Conservation (phyloP, 2,113 vertebrate species). For the Clarias gariepinus region DNA sequence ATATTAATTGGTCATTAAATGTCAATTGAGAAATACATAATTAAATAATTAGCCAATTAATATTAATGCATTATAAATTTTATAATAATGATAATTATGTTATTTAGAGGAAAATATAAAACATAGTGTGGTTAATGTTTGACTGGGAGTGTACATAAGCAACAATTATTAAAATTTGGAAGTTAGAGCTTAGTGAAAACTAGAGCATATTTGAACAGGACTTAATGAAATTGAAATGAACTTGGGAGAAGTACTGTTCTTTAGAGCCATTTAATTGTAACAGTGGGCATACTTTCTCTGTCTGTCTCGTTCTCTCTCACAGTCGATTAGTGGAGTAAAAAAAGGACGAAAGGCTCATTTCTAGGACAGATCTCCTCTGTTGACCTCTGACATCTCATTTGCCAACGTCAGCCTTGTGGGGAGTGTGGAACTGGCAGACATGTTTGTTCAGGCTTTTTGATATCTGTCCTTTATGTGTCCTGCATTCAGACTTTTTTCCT, state of each 20-base stretch:
- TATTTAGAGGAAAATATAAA: not conserved
- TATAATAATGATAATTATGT: not conserved
- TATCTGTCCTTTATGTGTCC: constrained; percentile 56
- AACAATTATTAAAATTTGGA: not conserved
- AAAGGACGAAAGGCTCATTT: constrained; percentile 31
- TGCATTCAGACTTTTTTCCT: constrained; percentile 28
- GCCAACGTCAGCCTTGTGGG: constrained; percentile 37
- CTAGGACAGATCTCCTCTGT: constrained; percentile 34
- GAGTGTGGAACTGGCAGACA: constrained; percentile 38
- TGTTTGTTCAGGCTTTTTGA: constrained; percentile 44
- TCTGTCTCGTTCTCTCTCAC: constrained; percentile 18
- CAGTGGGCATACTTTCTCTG: not conserved
- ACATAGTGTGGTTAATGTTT: not conserved
- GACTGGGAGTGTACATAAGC: not conserved
- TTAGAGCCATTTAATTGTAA: not conserved
- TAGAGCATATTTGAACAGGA: not conserved
- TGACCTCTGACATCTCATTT: constrained; percentile 54
- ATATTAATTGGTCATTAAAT: too few relatives aligned
- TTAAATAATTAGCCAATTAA: too few relatives aligned
- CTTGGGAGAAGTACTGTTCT: not conserved
- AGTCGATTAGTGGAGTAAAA: constrained; percentile 17
- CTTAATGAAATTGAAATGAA: not conserved
- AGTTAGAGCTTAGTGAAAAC: not conserved
- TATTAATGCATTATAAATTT: too few relatives aligned
- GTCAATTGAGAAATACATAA: too few relatives aligned